Evolutionary conservation across 30 jellyfish, hydroid and myxozoan species (phyloP).

Genomic region (Catostylus mosaicus): DNA sequence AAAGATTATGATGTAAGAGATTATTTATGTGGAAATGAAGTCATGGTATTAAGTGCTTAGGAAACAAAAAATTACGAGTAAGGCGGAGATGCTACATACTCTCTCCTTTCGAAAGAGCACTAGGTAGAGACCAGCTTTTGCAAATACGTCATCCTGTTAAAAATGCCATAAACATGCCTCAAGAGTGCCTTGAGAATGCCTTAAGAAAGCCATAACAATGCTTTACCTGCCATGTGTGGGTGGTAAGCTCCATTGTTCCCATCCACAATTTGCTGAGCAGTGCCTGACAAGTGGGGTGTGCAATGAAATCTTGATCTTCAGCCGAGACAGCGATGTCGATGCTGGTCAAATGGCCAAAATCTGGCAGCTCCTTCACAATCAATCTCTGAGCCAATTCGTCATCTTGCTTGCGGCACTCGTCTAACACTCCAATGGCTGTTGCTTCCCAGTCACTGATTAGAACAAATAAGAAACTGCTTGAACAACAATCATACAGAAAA

Average conservation of each 20-base stretch:
- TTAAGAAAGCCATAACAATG: no score
- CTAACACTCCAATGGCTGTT: constrained; percentile 93
- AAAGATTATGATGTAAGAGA: no score
- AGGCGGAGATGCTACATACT: no score
- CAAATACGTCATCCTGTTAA: no score
- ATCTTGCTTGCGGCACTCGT: constrained; percentile 89
- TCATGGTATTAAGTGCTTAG: no score
- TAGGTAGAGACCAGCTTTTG: no score
- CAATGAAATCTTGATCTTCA: constrained; percentile 88
- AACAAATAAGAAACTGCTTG: background rate
- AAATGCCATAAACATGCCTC: no score
- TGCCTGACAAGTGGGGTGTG: constrained; percentile 96
- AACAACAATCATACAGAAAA: background rate
- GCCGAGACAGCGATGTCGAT: constrained; percentile 97
- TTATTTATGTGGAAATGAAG: no score
- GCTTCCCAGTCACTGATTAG: constrained; percentile 76
- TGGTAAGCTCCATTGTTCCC: constrained; percentile 86
- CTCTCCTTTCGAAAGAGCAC: no score
- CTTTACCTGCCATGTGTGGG: constrained; percentile 82
- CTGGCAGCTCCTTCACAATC: constrained; percentile 79
- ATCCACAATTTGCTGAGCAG: constrained; percentile 89
- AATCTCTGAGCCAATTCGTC: constrained; percentile 93
- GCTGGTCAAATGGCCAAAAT: constrained; percentile 86
- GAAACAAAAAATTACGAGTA: no score
- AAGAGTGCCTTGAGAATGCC: no score